phyloP scores from a whole-genome alignment of 2,797 vertebrate genomes.

The Microctenopoma stevenorrisi region DNA sequence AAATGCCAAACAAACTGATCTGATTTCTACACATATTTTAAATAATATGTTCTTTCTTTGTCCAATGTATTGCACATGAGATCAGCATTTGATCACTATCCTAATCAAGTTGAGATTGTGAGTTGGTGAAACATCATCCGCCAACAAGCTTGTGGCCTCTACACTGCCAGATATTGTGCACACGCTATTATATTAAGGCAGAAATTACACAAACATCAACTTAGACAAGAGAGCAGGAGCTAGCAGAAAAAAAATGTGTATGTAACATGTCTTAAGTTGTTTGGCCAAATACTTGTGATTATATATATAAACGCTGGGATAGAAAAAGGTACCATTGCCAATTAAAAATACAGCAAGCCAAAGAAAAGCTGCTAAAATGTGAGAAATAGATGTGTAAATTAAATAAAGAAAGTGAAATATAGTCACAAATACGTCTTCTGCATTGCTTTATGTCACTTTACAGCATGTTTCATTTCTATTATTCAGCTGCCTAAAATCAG shows the following conservation, averaged over 20 bases:
- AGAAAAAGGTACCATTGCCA: constrained; percentile 13
- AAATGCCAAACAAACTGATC: background rate
- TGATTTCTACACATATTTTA: background rate
- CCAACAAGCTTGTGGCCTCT: constrained; percentile 5
- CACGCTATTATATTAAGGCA: background rate
- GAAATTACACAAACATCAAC: background rate
- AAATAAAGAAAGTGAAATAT: too few relatives aligned
- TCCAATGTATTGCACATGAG: background rate
- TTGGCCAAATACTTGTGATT: constrained; percentile 30
- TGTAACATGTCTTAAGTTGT: constrained; percentile 32
- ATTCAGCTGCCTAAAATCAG: too few relatives aligned
- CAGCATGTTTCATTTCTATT: background rate
- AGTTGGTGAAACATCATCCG: background rate
- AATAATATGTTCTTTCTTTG: background rate
- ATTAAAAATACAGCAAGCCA: constrained; percentile 18
- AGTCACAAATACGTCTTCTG: background rate
- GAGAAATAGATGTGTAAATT: background rate
- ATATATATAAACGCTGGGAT: constrained; percentile 37
- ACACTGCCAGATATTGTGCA: background rate
- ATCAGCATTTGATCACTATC: background rate
- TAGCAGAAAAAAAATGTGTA: constrained; percentile 1
- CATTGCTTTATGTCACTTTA: background rate
- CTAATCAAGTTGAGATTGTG: background rate
- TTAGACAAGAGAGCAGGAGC: background rate
- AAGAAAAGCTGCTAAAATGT: constrained; percentile 17